phyloP scores from a whole-genome alignment of 2,113 vertebrate species.

The Ochotona princeps region DNA sequence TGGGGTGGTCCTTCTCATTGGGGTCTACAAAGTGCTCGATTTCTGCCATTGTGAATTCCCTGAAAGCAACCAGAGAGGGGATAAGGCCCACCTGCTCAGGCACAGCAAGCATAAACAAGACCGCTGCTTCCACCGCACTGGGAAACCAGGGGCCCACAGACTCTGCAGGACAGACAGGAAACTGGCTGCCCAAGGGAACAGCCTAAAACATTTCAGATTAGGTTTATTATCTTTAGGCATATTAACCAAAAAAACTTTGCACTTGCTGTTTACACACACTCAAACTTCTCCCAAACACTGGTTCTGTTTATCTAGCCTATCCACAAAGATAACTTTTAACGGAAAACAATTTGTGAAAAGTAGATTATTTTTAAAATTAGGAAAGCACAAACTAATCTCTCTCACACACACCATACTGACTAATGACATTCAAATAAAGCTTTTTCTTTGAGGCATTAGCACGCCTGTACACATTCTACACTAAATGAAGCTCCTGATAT shows the following conservation, averaged over 20 bases:
- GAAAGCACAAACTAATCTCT: background rate
- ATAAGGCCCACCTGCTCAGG: background rate
- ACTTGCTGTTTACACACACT: conserved; percentile 20
- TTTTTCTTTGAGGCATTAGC: conserved; percentile 10
- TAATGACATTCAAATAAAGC: conserved; percentile 38
- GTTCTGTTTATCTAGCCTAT: background rate
- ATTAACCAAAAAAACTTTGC: conserved; percentile 36
- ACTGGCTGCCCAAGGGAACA: background rate
- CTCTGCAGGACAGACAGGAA: background rate
- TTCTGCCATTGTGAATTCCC: conserved; percentile 99
- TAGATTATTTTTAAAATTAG: conserved; percentile 45
- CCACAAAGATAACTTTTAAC: conserved; percentile 30
- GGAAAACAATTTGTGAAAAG: conserved; percentile 57
- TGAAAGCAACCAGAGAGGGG: conserved; percentile 69
- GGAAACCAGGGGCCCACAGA: background rate
- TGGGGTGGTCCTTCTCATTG: conserved; percentile 95
- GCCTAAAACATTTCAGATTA: background rate
- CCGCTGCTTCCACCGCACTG: background rate
- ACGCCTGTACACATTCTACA: conserved; percentile 36
- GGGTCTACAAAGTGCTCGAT: conserved; percentile 99
- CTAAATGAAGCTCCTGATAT: conserved; percentile 38
- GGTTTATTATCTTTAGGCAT: background rate
- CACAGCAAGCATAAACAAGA: background rate
- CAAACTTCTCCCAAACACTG: conserved; percentile 4
- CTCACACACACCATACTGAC: background rate